These are phyloP conservation scores for Brachyalestes nurse DNA, from an alignment of 2,797 vertebrate genomes.

Conservation along the genomic window DNA sequence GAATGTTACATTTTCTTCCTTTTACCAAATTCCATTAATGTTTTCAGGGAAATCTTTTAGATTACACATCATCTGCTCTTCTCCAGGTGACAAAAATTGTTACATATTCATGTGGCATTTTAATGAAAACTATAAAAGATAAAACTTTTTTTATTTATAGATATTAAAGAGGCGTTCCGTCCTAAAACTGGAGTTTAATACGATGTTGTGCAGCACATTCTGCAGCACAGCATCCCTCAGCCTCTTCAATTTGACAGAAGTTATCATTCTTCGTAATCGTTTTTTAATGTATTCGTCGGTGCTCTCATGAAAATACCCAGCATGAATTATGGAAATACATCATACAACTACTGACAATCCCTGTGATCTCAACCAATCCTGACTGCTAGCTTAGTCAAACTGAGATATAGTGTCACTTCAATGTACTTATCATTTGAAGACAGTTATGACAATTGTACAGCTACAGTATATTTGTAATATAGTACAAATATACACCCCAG, in stretches of 20 bases:
- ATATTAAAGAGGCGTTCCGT: neutral
- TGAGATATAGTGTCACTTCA: no score
- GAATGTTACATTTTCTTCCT: neutral
- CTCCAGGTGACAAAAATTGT: conserved; percentile 25
- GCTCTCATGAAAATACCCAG: neutral
- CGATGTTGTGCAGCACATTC: no score
- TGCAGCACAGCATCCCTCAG: no score
- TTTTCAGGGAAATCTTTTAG: conserved; percentile 16
- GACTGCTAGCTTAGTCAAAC: neutral
- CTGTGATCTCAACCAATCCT: neutral
- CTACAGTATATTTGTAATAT: no score
- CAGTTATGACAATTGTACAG: no score
- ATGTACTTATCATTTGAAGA: no score
- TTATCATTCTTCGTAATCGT: no score
- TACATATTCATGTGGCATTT: conserved; percentile 13
- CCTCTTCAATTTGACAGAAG: no score
- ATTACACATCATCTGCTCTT: conserved; percentile 14
- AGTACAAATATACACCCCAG: no score
- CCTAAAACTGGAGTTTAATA: no score
- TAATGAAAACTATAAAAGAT: conserved; percentile 7
- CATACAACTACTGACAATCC: neutral
- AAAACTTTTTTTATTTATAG: conserved; percentile 32
- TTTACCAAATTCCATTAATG: neutral
- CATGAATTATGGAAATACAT: neutral
- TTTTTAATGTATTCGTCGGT: no score